phyloP scores from a whole-genome alignment of 2,113 vertebrate genomes.

The Cnemophilus loriae region DNA sequence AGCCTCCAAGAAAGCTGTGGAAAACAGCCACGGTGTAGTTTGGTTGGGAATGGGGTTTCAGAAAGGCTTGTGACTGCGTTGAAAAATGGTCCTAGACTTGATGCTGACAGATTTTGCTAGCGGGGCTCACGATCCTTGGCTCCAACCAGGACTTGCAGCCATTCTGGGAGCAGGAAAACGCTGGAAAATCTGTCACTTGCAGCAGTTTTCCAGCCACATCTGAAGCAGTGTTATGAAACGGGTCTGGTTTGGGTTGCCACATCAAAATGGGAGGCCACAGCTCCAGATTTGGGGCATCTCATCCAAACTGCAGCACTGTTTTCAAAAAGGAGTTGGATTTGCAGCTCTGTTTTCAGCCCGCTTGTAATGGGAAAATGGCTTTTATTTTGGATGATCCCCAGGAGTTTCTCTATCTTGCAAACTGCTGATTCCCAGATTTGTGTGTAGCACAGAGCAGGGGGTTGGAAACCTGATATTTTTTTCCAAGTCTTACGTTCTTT shows the following conservation, averaged over 20 bases:
- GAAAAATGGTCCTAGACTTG: background rate
- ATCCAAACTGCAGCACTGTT: background rate
- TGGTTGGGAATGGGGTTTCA: background rate
- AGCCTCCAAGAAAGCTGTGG: background rate
- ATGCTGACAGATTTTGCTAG: background rate
- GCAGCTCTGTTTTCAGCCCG: background rate
- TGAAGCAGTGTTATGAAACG: background rate
- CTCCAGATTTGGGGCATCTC: background rate
- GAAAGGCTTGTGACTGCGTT: background rate
- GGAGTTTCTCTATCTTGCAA: background rate
- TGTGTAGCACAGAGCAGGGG: background rate
- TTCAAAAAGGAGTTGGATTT: background rate
- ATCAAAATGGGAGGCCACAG: background rate
- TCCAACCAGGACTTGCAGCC: background rate
- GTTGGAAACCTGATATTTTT: background rate
- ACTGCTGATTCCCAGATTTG: background rate
- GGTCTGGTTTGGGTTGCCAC: background rate
- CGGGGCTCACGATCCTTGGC: fast-evolving
- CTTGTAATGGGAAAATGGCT: background rate
- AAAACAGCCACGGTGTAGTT: background rate
- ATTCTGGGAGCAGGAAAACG: background rate
- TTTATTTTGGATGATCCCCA: background rate
- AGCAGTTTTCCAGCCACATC: background rate
- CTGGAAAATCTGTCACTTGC: background rate
- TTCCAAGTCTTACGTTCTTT: background rate